A percentile compares a stretch with the other conserved stretches of the same genome.
Evolutionary conservation across 2,797 vertebrate genomes (phyloP).

Genomic region (Pteronotus mesoamericanus): DNA sequence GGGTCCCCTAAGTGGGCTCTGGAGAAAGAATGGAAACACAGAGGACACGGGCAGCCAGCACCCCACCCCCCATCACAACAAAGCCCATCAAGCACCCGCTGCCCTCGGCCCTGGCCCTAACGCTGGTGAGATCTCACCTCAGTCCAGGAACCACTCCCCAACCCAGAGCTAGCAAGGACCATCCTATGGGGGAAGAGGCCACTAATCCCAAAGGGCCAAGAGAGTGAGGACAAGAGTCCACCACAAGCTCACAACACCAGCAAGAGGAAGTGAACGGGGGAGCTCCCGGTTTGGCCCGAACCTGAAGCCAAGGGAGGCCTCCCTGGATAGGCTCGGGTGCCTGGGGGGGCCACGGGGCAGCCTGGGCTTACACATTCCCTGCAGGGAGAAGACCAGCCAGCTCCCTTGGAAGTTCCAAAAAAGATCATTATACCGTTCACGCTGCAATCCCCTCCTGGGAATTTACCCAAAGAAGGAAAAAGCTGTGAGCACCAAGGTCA

Average conservation of each 20-base stretch:
- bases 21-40: neutral
- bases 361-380: neutral
- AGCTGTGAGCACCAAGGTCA: neutral
- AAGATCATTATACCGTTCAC: neutral
- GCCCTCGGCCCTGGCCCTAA: neutral
- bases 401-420: neutral
- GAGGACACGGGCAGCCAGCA: neutral
- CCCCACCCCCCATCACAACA: no score
- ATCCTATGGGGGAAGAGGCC: neutral
- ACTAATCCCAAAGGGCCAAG: neutral
- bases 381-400: neutral
- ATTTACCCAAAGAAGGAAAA: constrained; percentile 63
- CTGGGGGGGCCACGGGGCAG: neutral
- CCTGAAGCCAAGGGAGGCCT: neutral
- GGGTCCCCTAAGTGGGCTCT: neutral
- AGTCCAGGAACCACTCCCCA: neutral
- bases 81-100: neutral
- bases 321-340: neutral
- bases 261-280: neutral
- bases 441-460: neutral
- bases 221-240: neutral
- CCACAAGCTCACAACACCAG: neutral
- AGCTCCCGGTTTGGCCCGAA: neutral
- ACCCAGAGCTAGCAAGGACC: neutral
- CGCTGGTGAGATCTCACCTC: neutral